Percentiles rank a stretch among this genome's conserved stretches.
phyloP scores from a whole-genome alignment of 2,888 invertebrate species.

The Argyresthia albistria region DNA sequence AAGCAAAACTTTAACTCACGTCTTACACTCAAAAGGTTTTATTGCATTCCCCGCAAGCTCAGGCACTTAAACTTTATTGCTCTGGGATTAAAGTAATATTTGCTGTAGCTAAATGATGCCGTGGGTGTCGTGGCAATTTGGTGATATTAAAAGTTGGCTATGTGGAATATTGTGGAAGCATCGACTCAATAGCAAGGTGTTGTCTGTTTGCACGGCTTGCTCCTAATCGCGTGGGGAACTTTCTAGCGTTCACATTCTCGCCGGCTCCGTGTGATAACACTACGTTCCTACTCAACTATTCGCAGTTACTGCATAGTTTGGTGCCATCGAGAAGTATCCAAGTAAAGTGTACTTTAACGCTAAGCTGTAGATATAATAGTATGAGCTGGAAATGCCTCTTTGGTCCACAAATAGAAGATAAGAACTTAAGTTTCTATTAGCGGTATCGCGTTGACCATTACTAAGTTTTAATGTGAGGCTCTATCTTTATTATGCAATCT shows the following conservation, averaged over 20 bases:
- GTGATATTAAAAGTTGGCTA: constrained; percentile 66
- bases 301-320: constrained; percentile 37
- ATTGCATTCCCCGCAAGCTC: constrained; percentile 69
- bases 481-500: no score
- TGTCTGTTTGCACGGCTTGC: constrained; percentile 33
- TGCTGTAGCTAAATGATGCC: constrained; percentile 67
- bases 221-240: constrained; percentile 42
- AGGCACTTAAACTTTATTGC: constrained; percentile 71
- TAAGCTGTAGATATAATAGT: neutral
- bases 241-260: constrained; percentile 54
- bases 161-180: constrained; percentile 42
- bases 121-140: constrained; percentile 64
- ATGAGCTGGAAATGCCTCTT: neutral
- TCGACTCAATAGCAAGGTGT: constrained; percentile 61
- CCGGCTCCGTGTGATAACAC: constrained; percentile 52
- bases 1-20: constrained; percentile 42
- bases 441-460: no score
- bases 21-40: constrained; percentile 65
- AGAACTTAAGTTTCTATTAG: neutral
- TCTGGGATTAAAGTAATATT: constrained; percentile 71
- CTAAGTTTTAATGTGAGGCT: no score
- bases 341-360: neutral
- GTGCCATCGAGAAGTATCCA: constrained; percentile 12
- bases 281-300: constrained; percentile 53
- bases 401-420: neutral